These are phyloP conservation scores for Artibeus lituratus DNA, from an alignment of 2,797 vertebrate genomes.

Conservation along the genomic window DNA sequence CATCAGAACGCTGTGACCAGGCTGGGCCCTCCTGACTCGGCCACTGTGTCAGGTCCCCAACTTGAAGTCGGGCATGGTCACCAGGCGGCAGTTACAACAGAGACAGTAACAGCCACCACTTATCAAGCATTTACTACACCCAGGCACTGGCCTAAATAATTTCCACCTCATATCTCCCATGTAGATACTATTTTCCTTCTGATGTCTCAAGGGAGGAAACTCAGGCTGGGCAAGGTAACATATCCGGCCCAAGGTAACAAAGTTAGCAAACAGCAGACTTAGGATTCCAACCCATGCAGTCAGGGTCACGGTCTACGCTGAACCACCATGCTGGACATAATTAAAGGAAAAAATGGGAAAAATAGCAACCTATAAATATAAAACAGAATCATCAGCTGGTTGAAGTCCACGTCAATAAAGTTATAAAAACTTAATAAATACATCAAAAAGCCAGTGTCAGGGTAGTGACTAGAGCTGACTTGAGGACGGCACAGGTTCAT, in stretches of 20 bases:
- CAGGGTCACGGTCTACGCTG: neutral
- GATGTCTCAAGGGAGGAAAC: constrained; percentile 12
- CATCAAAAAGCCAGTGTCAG: neutral
- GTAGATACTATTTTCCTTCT: neutral
- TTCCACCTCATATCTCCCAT: neutral
- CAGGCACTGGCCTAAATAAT: neutral
- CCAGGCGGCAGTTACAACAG: neutral
- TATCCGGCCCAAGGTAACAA: neutral
- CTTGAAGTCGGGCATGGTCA: neutral
- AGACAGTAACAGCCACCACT: neutral
- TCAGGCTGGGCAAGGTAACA: neutral
- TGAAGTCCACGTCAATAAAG: neutral
- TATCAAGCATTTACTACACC: neutral
- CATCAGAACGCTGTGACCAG: neutral
- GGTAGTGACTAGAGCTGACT: neutral
- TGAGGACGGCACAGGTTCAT: constrained; percentile 47
- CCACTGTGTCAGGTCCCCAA: neutral
- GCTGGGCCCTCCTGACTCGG: neutral
- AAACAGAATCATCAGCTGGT: neutral
- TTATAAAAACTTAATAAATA: constrained; percentile 37
- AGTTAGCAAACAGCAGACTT: neutral
- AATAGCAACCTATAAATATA: neutral
- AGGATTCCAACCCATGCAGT: neutral
- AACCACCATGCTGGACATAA: neutral
- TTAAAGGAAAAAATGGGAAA: neutral